A percentile compares a stretch with the other conserved stretches of the same genome.
Conservation (phyloP, 2,113 vertebrate species). For the Podarcis raffonei region DNA sequence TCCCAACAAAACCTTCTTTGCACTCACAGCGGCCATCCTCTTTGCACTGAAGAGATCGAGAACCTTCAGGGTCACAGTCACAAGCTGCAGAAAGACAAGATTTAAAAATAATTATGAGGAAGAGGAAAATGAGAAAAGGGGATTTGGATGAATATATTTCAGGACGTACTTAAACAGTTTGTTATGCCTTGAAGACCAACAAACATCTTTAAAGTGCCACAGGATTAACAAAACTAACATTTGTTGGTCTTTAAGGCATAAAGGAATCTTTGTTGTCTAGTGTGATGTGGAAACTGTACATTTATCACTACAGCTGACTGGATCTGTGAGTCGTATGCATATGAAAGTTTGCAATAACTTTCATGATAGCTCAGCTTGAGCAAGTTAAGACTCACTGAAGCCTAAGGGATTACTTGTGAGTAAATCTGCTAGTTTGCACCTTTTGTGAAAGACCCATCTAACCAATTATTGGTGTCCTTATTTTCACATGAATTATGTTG, state of each 20-base stretch:
- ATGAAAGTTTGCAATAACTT: background rate
- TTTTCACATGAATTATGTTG: background rate
- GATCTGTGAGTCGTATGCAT: background rate
- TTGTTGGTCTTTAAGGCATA: background rate
- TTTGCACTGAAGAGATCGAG: slow-evolving; percentile 84
- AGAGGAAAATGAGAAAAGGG: background rate
- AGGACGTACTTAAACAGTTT: background rate
- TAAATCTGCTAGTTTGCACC: background rate
- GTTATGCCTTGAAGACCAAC: background rate
- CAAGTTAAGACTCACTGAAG: background rate
- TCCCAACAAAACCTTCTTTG: slow-evolving; percentile 91
- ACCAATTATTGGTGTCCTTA: background rate
- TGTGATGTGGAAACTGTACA: background rate
- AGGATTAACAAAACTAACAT: background rate
- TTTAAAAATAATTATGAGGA: slow-evolving; percentile 15
- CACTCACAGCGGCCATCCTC: slow-evolving; percentile 89
- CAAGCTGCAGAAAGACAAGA: slow-evolving; percentile 80
- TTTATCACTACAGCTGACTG: background rate
- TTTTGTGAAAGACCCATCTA: background rate
- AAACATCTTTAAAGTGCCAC: background rate
- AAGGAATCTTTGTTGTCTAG: background rate
- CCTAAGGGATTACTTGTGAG: background rate
- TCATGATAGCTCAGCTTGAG: background rate
- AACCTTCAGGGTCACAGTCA: slow-evolving; percentile 93
- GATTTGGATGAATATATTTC: background rate